A percentile compares a stretch with the other conserved stretches of the same genome.
Evolutionary conservation across 2,113 vertebrate genomes (phyloP).

Genomic region (Sitta europaea): DNA sequence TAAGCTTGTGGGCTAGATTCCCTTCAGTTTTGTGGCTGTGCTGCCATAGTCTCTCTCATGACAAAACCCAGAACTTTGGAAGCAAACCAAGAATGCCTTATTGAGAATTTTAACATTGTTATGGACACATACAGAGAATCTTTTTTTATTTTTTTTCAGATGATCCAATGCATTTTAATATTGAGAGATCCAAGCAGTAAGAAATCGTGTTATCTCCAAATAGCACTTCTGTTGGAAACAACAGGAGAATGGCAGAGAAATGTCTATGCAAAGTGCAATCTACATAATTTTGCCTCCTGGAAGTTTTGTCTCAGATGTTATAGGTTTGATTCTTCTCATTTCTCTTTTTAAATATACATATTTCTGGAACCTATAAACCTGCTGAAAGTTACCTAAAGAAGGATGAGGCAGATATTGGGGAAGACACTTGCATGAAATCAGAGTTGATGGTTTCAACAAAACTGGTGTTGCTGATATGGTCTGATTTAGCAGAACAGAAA

Average conservation of each 20-base stretch:
- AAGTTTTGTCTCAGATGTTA: neutral
- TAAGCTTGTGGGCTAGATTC: neutral
- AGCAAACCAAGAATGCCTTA: conserved; percentile 54
- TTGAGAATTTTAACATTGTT: neutral
- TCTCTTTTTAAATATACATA: neutral
- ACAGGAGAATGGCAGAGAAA: neutral
- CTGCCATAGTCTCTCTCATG: conserved; percentile 16
- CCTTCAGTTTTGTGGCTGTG: neutral
- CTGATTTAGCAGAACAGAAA: neutral
- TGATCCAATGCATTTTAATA: neutral
- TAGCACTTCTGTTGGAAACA: neutral
- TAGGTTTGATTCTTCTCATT: neutral
- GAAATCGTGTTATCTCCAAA: neutral
- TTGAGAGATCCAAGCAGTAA: neutral
- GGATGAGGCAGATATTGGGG: neutral
- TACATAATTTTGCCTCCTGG: neutral
- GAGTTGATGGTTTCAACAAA: neutral
- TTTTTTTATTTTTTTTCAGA: rapidly evolving
- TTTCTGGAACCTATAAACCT: neutral
- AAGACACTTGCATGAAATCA: neutral
- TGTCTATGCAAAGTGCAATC: neutral
- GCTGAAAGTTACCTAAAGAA: neutral
- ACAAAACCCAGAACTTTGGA: conserved; percentile 38
- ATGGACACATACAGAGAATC: neutral
- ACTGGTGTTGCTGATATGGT: neutral